These are phyloP conservation scores for Corythaixoides concolor DNA, from an alignment of 2,113 vertebrate genomes.

Conservation along the genomic window DNA sequence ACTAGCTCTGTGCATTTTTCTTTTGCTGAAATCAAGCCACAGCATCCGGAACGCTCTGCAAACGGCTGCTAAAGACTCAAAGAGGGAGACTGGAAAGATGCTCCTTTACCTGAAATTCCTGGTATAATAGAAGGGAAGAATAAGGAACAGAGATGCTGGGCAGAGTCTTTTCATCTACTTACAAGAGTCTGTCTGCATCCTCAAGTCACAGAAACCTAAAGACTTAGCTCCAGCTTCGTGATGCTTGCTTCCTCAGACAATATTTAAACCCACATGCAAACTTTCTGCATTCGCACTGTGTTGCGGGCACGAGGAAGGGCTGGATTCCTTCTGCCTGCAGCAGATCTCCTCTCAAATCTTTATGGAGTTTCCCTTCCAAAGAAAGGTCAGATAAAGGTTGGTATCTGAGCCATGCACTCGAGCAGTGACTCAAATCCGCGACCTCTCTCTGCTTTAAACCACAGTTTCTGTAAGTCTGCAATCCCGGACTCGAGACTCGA, in stretches of 20 bases:
- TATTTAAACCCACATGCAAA: background rate
- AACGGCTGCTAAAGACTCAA: background rate
- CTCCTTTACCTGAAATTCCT: background rate
- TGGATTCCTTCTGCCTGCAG: background rate
- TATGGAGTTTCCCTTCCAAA: background rate
- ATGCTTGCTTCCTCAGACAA: background rate
- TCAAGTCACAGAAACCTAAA: background rate
- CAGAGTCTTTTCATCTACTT: background rate
- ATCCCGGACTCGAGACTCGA: too few species aligned
- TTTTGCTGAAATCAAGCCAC: background rate
- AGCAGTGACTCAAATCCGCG: background rate
- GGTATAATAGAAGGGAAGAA: background rate
- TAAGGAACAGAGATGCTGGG: background rate
- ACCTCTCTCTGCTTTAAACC: background rate
- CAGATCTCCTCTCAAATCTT: background rate
- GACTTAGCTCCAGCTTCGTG: background rate
- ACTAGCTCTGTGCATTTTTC: background rate
- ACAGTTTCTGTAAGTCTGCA: background rate
- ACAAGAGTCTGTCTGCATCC: fast-evolving
- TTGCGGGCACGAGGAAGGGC: background rate
- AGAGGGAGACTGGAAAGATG: background rate
- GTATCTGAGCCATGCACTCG: fast-evolving
- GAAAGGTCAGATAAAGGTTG: background rate
- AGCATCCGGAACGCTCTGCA: background rate
- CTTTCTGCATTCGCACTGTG: fast-evolving